Conservation (phyloP, 2,113 vertebrate genomes). For the Tetrax tetrax region DNA sequence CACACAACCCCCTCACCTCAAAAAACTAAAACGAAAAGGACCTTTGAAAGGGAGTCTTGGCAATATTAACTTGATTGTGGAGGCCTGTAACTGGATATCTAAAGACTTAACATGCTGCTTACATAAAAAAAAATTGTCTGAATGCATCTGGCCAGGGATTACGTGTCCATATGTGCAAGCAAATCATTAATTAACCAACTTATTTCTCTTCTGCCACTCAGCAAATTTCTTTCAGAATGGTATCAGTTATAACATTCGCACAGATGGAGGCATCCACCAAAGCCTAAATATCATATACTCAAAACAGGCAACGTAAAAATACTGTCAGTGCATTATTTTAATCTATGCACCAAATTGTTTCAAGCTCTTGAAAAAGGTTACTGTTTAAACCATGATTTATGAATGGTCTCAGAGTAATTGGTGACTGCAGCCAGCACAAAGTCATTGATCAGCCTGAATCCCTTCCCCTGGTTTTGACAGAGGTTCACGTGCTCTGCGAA, state of each 20-base stretch:
- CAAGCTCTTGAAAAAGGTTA: background rate
- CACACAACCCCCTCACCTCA: background rate
- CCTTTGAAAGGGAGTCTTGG: background rate
- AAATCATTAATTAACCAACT: constrained; percentile 6
- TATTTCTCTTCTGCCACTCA: background rate
- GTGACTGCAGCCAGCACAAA: background rate
- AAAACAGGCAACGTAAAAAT: background rate
- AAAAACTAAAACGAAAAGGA: background rate
- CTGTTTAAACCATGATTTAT: background rate
- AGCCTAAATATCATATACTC: background rate
- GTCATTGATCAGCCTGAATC: background rate
- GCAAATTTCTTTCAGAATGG: background rate
- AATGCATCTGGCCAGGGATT: background rate
- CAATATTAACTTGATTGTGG: background rate
- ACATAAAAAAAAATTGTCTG: background rate
- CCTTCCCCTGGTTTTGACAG: background rate
- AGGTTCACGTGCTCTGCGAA: background rate
- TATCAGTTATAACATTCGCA: background rate
- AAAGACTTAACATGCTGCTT: background rate
- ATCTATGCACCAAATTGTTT: background rate
- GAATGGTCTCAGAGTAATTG: background rate
- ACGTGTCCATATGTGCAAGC: background rate
- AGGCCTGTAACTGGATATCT: background rate
- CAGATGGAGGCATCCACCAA: background rate
- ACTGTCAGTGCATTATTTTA: background rate